A percentile compares a stretch with the other conserved stretches of the same genome.
Evolutionary conservation across 1,140 invertebrate genomes (phyloP).

Genomic region (Heliothis subflexa): DNA sequence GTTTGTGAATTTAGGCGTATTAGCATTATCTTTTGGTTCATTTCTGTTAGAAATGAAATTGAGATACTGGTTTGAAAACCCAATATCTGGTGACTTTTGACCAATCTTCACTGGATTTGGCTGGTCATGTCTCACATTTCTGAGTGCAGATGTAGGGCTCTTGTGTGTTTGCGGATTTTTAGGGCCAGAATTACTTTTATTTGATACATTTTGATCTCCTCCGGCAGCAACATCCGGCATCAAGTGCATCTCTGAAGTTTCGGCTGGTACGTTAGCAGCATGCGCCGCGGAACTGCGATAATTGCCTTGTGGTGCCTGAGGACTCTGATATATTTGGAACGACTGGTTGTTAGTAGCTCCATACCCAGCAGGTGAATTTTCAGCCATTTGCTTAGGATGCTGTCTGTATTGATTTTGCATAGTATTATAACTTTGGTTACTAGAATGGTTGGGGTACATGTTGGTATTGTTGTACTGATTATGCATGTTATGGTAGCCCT

Average conservation of each 20-base stretch:
- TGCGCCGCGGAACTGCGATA: conserved; percentile 64
- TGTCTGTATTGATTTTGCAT: conserved; percentile 76
- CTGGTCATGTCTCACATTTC: conserved; percentile 82
- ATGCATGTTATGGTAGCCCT: conserved; percentile 68
- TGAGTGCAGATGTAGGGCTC: conserved; percentile 77
- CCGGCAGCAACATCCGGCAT: conserved; percentile 65
- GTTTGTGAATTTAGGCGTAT: conserved; percentile 84
- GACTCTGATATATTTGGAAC: conserved; percentile 80
- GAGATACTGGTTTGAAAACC: conserved; percentile 83
- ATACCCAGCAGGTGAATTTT: conserved; percentile 63
- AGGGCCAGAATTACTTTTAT: conserved; percentile 59
- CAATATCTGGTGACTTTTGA: conserved; percentile 77
- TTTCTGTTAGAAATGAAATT: conserved; percentile 84
- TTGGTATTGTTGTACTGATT: conserved; percentile 73
- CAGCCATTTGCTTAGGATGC: conserved; percentile 63
- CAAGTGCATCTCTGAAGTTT: conserved; percentile 59
- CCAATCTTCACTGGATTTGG: conserved; percentile 70
- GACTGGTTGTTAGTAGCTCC: conserved; percentile 66
- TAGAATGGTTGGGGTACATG: conserved; percentile 67
- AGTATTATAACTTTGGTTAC: conserved; percentile 68
- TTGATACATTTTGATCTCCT: conserved; percentile 64
- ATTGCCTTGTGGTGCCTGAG: conserved; percentile 70
- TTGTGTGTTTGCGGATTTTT: conserved; percentile 67
- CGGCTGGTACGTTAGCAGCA: conserved; percentile 57
- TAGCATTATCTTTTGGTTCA: conserved; percentile 85